phyloP scores from a whole-genome alignment of 1,140 invertebrate genomes.

The Arctopsyche grandis region DNA sequence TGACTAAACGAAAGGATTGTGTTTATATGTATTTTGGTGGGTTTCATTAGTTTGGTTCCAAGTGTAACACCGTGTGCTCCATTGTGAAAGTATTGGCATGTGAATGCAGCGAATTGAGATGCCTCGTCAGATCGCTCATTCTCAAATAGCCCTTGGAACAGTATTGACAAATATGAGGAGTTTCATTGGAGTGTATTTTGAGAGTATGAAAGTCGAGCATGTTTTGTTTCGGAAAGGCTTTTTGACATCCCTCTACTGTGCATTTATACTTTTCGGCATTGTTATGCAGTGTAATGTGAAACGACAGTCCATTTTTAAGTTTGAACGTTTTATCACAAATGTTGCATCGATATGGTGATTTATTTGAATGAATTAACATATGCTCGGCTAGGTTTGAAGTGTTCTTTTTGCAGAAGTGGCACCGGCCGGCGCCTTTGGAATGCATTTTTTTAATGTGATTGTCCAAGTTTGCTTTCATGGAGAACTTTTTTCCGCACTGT shows the following conservation, averaged over 20 bases:
- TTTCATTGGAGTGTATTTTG: conserved; percentile 48
- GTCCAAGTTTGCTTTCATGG: conserved; percentile 58
- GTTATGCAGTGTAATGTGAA: conserved; percentile 38
- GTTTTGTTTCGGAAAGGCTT: conserved; percentile 42
- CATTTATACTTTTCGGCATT: conserved; percentile 50
- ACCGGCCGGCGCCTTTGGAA: conserved; percentile 54
- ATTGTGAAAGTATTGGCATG: conserved; percentile 12
- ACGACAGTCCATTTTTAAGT: conserved; percentile 32
- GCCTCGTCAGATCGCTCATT: conserved; percentile 45
- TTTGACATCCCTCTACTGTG: conserved; percentile 29
- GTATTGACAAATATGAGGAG: conserved; percentile 41
- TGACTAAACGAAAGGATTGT: neutral
- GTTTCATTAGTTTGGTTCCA: neutral
- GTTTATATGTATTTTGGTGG: neutral
- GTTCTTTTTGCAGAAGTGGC: conserved; percentile 34
- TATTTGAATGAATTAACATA: conserved; percentile 57
- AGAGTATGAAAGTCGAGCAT: conserved; percentile 49
- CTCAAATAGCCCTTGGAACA: conserved; percentile 52
- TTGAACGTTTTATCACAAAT: conserved; percentile 40
- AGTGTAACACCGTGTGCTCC: neutral
- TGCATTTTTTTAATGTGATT: conserved; percentile 59
- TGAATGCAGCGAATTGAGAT: conserved; percentile 45
- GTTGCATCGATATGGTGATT: conserved; percentile 53
- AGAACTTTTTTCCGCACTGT: conserved; percentile 57
- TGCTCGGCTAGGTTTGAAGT: conserved; percentile 57